Conservation (phyloP, 1,140 invertebrate species). For the Halesus radiatus region DNA sequence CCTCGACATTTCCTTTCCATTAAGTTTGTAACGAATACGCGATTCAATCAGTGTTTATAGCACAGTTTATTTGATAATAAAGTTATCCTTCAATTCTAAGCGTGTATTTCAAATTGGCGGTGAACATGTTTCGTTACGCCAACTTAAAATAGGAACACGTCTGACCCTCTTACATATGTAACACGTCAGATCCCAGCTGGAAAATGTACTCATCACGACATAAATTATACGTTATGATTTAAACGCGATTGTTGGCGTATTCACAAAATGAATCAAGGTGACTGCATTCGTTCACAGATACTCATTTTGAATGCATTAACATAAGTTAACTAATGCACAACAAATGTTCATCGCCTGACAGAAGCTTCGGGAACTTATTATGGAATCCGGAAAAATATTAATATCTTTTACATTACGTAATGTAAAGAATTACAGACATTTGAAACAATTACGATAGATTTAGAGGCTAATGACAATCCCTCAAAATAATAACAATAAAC, state of each 20-base stretch:
- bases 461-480: too few relatives aligned
- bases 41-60: too few relatives aligned
- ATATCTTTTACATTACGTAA: too few relatives aligned
- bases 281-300: slow-evolving; percentile 15
- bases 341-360: too few relatives aligned
- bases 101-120: background rate
- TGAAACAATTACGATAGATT: too few relatives aligned
- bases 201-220: slow-evolving; percentile 37
- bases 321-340: background rate
- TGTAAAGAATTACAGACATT: too few relatives aligned
- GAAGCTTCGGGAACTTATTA: too few relatives aligned
- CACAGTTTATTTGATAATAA: too few relatives aligned
- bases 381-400: too few relatives aligned
- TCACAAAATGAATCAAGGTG: slow-evolving; percentile 43
- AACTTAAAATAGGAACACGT: slow-evolving; percentile 18
- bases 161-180: slow-evolving; percentile 42
- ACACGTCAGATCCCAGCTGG: slow-evolving; percentile 22
- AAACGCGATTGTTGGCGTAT: slow-evolving; percentile 16
- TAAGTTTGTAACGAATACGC: too few relatives aligned
- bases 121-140: slow-evolving; percentile 28
- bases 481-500: too few relatives aligned
- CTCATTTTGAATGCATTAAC: slow-evolving; percentile 27
- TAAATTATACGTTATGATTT: slow-evolving; percentile 43
- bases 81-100: background rate
- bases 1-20: too few relatives aligned